These are phyloP conservation scores for Sebastes ruberrimus DNA, from an alignment of 2,797 vertebrate genomes.

Conservation along the genomic window DNA sequence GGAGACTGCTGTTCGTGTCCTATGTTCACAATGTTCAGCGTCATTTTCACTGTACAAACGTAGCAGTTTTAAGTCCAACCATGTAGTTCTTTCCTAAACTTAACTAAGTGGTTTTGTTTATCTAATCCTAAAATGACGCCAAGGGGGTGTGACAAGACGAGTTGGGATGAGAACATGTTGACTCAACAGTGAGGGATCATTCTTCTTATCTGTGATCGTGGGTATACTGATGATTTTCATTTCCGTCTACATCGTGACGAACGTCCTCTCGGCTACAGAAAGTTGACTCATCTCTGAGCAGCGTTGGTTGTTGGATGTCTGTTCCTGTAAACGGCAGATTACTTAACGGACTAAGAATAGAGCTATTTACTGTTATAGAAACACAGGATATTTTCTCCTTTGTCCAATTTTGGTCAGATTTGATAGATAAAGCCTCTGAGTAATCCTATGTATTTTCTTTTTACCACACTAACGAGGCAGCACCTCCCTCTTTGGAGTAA, in stretches of 20 bases:
- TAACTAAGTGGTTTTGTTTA: no score
- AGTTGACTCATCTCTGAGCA: background rate
- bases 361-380: background rate
- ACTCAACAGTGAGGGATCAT: no score
- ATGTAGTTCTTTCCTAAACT: no score
- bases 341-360: background rate
- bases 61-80: no score
- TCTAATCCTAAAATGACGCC: no score
- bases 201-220: no score
- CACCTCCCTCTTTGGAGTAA: background rate
- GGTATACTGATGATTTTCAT: no score
- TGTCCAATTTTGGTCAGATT: slow-evolving; percentile 2
- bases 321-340: background rate
- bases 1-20: no score
- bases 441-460: slow-evolving; percentile 8
- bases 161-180: no score
- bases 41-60: no score
- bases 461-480: slow-evolving; percentile 1
- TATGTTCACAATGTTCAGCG: rapidly evolving
- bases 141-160: no score
- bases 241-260: background rate
- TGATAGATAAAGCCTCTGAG: background rate
- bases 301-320: background rate
- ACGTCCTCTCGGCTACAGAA: background rate
- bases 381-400: background rate